A percentile compares a stretch with the other conserved stretches of the same genome.
phyloP scores from a whole-genome alignment of 2,888 invertebrate species.

The Lamellibrachia satsuma region DNA sequence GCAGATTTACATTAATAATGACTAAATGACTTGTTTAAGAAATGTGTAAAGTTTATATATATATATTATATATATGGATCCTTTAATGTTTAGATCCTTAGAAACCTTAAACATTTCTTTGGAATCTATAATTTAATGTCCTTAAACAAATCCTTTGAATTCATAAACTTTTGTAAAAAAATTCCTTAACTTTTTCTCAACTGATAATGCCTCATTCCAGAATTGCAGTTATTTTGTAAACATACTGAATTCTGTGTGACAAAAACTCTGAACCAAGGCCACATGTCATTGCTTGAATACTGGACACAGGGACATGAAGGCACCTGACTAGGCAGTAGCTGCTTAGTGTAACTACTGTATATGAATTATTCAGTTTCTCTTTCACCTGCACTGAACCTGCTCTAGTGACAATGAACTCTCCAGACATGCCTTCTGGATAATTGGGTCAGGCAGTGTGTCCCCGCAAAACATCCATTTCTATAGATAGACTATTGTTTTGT shows the following conservation, averaged over 20 bases:
- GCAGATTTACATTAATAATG: too few species aligned
- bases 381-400: not conserved
- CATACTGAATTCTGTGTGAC: not conserved
- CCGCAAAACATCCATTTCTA: not conserved
- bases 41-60: too few species aligned
- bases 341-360: not conserved
- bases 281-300: not conserved
- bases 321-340: not conserved
- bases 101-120: too few species aligned
- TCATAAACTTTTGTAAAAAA: too few species aligned
- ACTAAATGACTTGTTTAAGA: too few species aligned
- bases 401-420: not conserved
- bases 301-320: not conserved
- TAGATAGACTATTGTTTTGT: not conserved
- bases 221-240: not conserved
- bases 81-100: too few species aligned
- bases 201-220: not conserved
- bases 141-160: too few species aligned
- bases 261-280: not conserved
- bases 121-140: too few species aligned
- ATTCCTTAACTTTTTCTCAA: too few species aligned
- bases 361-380: constrained; percentile 13
- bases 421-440: not conserved
- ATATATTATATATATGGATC: too few species aligned
- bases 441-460: not conserved